These are phyloP conservation scores for Tyto alba DNA, from an alignment of 2,113 vertebrate species.

Conservation along the genomic window DNA sequence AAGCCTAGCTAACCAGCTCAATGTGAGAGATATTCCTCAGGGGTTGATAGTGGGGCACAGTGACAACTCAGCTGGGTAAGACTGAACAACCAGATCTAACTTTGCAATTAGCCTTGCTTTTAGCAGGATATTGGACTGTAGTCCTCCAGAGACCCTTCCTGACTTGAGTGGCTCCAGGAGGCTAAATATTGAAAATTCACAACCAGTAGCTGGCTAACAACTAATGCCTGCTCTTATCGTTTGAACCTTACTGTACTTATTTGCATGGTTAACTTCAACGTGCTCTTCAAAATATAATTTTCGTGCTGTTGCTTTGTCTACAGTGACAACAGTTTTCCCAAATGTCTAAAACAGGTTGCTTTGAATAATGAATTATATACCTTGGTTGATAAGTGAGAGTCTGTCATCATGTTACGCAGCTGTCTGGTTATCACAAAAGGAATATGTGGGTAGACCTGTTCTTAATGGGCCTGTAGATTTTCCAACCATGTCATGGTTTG, in stretches of 20 bases:
- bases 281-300: neutral
- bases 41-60: neutral
- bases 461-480: neutral
- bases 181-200: neutral
- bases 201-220: neutral
- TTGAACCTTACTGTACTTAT: neutral
- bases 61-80: neutral
- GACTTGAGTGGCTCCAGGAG: neutral
- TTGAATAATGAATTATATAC: neutral
- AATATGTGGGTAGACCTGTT: neutral
- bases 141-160: neutral
- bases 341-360: neutral
- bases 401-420: neutral
- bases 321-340: neutral
- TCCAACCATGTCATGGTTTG: too few relatives aligned
- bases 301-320: neutral
- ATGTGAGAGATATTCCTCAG: too few relatives aligned
- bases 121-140: neutral
- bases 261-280: neutral
- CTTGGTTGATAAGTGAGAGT: neutral
- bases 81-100: neutral
- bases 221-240: neutral
- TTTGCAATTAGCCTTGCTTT: neutral
- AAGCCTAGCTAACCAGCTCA: neutral
- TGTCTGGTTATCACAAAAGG: neutral